Conservation (phyloP, 1,140 invertebrate species). For the Semibalanus balanoides region DNA sequence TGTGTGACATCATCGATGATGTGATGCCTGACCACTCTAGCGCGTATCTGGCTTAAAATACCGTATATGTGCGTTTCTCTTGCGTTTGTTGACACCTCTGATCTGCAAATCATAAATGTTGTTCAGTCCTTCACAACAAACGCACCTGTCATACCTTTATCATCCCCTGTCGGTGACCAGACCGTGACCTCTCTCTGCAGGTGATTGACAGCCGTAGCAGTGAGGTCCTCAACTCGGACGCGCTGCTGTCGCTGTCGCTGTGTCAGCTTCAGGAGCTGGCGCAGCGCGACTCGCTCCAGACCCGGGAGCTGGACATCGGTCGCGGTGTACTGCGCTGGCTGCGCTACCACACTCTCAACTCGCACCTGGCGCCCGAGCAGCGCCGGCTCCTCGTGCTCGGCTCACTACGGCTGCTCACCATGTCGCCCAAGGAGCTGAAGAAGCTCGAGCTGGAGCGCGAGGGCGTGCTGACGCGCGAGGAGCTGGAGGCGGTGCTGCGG, state of each 20-base stretch:
- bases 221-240: not conserved
- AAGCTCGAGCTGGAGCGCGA: not conserved
- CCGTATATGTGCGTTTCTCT: too few species aligned
- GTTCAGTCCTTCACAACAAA: too few species aligned
- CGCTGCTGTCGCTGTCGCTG: not conserved
- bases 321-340: slow-evolving; percentile 6
- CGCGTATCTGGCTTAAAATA: too few species aligned
- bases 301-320: not conserved
- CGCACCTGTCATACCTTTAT: too few species aligned
- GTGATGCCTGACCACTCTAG: too few species aligned
- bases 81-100: too few species aligned
- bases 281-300: not conserved
- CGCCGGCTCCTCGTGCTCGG: not conserved
- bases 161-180: too few species aligned
- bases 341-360: not conserved
- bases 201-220: not conserved
- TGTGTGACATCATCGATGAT: too few species aligned
- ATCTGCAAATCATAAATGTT: too few species aligned
- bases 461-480: not conserved
- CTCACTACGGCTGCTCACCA: not conserved
- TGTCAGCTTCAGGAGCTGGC: not conserved
- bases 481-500: not conserved
- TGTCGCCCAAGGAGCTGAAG: not conserved
- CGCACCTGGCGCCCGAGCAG: not conserved
- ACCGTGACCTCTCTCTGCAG: too few species aligned